phyloP scores from a whole-genome alignment of 2,113 vertebrate genomes.

The Gnathonemus echidnorhynchus region DNA sequence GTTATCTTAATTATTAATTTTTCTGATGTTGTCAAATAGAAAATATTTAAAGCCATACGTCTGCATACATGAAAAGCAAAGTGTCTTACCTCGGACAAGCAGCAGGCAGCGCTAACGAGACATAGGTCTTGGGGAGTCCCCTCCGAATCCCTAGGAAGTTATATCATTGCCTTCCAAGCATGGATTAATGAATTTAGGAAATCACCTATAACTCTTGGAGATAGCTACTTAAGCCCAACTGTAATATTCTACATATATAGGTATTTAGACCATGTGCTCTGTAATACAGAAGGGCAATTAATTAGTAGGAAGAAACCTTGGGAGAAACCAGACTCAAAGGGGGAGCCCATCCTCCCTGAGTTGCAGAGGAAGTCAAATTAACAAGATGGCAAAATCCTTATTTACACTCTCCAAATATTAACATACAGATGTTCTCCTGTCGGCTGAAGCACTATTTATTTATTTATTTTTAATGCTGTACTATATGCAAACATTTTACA shows the following conservation, averaged over 20 bases:
- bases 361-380: neutral
- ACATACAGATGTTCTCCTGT: neutral
- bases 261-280: neutral
- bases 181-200: neutral
- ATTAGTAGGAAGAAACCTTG: neutral
- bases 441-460: too few relatives aligned
- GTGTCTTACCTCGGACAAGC: neutral
- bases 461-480: too few relatives aligned
- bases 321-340: neutral
- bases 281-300: neutral
- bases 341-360: neutral
- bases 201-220: neutral
- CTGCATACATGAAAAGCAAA: neutral
- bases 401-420: neutral
- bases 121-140: neutral
- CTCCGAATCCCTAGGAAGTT: neutral
- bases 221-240: neutral
- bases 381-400: neutral
- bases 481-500: neutral
- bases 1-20: neutral
- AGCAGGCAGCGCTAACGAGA: neutral
- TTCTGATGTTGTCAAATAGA: neutral
- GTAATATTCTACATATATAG: neutral
- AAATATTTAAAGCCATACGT: neutral
- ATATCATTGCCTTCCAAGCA: neutral